Base-by-base conservation (phyloP, 2,888 invertebrate genomes). In the Dione juno region DNA sequence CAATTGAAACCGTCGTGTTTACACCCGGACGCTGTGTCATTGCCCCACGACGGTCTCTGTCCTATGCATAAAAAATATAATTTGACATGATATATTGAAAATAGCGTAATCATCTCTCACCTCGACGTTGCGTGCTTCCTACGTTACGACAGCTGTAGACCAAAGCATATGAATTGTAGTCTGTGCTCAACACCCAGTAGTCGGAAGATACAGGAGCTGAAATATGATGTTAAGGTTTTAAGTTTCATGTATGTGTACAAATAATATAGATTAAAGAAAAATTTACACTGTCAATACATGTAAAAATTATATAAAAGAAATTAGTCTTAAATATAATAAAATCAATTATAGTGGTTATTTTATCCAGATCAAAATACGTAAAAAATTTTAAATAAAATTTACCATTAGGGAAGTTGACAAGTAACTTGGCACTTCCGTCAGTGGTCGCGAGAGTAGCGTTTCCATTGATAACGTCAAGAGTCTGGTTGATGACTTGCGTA, bases 111-210 rank as follows among this genome's bases (percentile, higher is more conserved):
- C 5, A 28, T 28, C 28, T 2, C 58, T 77, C 80, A 94, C 94
- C 84, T 78, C 85, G 81, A 76, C 90, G 90, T 67, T 78, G 74
- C 52, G 92, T 77, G 14, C 84, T 77, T 66, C 87, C 87, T 43
- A 91, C 81, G 76, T 94, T 89, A 0, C 79, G 80, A 79, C 95
- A 95, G 41, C 94, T 94, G 90, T 95, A 95, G 1, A 95, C 94
- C 0, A 95, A 91, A 6, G 95, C 87, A 74, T 94, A 95, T 48
- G 89, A 88, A 0, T 86, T 85, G 79, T 95, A 95, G 80, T 95
- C 95, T 0, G 95, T 95, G 43, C 92, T 82, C 5, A 81, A 73
- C 14, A 82, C 74, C 81, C 82, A 82, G 67, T 82, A 83, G 21
- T 79, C 76, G 0, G 76, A 50, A 7, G 76, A 70, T 14, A 65